phyloP scores from a whole-genome alignment of 2,113 vertebrate species.

The Hippocampus mohnikei region DNA sequence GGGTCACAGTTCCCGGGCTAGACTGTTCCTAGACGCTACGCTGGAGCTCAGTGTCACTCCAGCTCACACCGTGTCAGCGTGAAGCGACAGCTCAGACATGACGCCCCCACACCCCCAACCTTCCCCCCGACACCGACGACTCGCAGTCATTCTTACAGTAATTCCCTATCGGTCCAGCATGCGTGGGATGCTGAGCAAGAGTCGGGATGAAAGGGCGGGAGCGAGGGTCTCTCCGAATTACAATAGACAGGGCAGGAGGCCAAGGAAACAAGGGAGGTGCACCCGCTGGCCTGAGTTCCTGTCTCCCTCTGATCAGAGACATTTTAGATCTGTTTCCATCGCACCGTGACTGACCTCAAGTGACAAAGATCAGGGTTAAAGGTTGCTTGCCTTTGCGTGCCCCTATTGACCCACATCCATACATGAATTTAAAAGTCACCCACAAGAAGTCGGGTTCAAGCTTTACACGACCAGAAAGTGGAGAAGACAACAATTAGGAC shows the following conservation, averaged over 20 bases:
- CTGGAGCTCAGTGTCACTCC: constrained; percentile 67
- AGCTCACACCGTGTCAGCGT: constrained; percentile 65
- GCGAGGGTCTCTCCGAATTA: constrained; percentile 40
- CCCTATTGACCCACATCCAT: constrained; percentile 21
- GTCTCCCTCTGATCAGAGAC: constrained; percentile 49
- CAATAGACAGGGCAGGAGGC: constrained; percentile 56
- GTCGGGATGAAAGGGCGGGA: constrained; percentile 44
- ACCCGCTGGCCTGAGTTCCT: constrained; percentile 44
- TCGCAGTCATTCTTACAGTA: constrained; percentile 31
- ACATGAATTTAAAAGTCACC: constrained; percentile 17
- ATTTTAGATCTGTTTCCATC: constrained; percentile 59
- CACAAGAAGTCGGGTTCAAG: constrained; percentile 8
- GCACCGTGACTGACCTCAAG: constrained; percentile 26
- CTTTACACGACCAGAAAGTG: not conserved
- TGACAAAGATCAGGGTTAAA: constrained; percentile 50
- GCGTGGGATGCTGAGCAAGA: constrained; percentile 53
- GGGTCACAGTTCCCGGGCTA: constrained; percentile 52
- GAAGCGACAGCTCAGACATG: constrained; percentile 63
- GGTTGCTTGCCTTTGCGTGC: constrained; percentile 34
- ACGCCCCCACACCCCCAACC: not conserved
- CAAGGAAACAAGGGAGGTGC: constrained; percentile 41
- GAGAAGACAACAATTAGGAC: not conserved
- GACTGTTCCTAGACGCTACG: constrained; percentile 55
- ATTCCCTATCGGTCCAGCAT: constrained; percentile 50
- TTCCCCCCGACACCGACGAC: constrained; percentile 2